phyloP scores from a whole-genome alignment of 2,113 vertebrate genomes.

The Pachycephala philippinensis region DNA sequence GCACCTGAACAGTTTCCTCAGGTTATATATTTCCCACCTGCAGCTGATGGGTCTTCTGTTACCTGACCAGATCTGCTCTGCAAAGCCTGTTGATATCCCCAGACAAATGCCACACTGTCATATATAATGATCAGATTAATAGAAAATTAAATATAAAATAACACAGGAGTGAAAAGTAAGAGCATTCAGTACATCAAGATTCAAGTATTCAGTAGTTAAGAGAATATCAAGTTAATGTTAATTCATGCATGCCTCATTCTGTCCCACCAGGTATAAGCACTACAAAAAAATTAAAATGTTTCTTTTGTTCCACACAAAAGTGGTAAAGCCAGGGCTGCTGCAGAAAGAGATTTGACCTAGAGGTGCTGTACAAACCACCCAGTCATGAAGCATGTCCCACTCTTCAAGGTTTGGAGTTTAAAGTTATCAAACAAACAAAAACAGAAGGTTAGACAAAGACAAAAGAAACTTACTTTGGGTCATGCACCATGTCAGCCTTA shows the following conservation, averaged over 20 bases:
- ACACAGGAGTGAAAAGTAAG: neutral
- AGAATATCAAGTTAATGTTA: neutral
- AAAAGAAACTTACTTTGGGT: neutral
- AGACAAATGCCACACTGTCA: neutral
- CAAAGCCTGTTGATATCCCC: neutral
- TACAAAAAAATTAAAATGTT: neutral
- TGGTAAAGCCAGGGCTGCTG: neutral
- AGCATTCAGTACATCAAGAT: neutral
- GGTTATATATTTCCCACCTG: neutral
- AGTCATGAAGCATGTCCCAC: neutral
- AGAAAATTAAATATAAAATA: neutral
- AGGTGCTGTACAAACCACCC: neutral
- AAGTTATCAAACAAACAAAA: neutral
- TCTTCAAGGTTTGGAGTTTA: neutral
- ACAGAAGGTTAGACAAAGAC: neutral
- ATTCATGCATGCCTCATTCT: neutral
- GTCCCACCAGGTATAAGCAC: neutral
- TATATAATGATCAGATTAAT: neutral
- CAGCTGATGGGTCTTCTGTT: neutral
- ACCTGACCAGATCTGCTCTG: neutral
- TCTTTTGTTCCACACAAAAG: neutral
- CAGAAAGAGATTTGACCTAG: neutral
- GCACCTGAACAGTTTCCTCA: neutral
- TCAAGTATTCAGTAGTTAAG: neutral
- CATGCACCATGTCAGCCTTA: neutral